phyloP scores from a whole-genome alignment of 1,140 invertebrate genomes.

The Drosophila kanapiae region DNA sequence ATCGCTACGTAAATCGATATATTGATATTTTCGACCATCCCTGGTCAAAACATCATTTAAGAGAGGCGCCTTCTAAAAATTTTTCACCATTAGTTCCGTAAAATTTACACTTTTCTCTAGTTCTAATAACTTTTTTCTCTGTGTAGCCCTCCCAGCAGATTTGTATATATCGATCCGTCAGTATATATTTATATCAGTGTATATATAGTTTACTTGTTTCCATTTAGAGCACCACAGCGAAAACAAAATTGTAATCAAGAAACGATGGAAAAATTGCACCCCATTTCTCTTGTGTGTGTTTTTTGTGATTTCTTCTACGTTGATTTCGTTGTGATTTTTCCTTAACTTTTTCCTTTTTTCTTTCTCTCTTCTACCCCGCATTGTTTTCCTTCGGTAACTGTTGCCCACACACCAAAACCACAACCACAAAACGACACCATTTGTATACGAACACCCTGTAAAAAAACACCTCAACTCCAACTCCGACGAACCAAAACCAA shows the following conservation, averaged over 20 bases:
- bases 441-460: constrained; percentile 27
- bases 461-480: constrained; percentile 19
- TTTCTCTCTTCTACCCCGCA: constrained; percentile 67
- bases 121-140: not conserved
- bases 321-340: constrained; percentile 62
- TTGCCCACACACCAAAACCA: constrained; percentile 60
- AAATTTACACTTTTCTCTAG: not conserved
- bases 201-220: constrained; percentile 50
- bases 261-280: constrained; percentile 32
- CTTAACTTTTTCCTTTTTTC: constrained; percentile 62
- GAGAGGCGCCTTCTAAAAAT: not conserved
- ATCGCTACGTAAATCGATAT: no score
- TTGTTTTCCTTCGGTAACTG: constrained; percentile 74
- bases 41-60: no score
- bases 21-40: no score
- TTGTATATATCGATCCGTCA: constrained; percentile 22
- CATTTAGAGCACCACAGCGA: constrained; percentile 34
- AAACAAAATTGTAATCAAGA: constrained; percentile 14
- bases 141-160: not conserved
- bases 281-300: constrained; percentile 37
- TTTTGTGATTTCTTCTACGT: constrained; percentile 49
- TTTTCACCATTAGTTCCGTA: no score
- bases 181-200: constrained; percentile 25
- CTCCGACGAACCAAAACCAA: constrained; percentile 26
- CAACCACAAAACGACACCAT: constrained; percentile 17